Evolutionary conservation across 2,797 vertebrate genomes (phyloP).

Genomic region (Clamator glandarius): DNA sequence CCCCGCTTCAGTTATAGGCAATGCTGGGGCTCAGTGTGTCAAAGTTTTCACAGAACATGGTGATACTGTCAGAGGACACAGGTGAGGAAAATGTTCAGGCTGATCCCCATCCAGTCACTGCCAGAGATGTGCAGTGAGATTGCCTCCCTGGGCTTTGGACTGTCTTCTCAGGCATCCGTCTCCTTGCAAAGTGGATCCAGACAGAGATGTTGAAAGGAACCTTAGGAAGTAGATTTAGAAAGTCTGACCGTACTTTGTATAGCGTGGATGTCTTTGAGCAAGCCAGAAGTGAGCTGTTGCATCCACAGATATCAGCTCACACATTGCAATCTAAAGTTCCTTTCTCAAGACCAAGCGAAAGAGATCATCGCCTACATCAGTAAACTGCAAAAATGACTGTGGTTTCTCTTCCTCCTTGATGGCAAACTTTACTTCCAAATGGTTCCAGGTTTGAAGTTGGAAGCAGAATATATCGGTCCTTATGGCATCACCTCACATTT

Average conservation of each 20-base stretch:
- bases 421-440: neutral
- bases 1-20: neutral
- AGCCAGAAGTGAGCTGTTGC: neutral
- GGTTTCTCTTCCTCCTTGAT: neutral
- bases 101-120: neutral
- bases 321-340: neutral
- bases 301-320: neutral
- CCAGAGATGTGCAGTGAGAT: neutral
- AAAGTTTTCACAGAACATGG: neutral
- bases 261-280: neutral
- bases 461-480: neutral
- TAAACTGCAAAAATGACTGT: neutral
- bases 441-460: neutral
- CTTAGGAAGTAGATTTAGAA: neutral
- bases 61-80: neutral
- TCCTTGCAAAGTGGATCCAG: neutral
- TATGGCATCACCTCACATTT: neutral
- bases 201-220: neutral
- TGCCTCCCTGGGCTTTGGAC: neutral
- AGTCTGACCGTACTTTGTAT: neutral
- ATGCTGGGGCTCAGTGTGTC: neutral
- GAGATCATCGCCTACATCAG: neutral
- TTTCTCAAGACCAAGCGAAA: neutral
- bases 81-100: neutral
- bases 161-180: neutral